Evolutionary conservation across 2,113 vertebrate genomes (phyloP), one percentile per base, ranked within the genome.

Genomic region (Vidua macroura): DNA sequence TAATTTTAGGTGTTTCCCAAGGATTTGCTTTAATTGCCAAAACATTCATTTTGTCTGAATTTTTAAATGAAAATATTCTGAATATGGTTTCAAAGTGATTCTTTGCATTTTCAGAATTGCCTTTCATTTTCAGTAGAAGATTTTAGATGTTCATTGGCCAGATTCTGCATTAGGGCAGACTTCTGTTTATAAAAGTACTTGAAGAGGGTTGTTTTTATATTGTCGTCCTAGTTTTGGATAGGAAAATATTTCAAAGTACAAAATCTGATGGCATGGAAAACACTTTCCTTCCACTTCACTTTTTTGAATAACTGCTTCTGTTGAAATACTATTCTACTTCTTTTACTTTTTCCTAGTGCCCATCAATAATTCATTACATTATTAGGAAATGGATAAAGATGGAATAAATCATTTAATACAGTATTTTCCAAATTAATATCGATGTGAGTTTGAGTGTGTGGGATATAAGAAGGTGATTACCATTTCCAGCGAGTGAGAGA

Each of bases 341-440:
- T 90, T 93, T 76, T 75, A 68, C 60, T 89, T 96, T 93, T 92
- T 93, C 90, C 90, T 92, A 68, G 59, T 70, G 28, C 15, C 59
- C 86, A 93, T 96, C 86, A 96, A 88, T 96, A 96, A 95, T 96
- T 90, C 92, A 94, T 86, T 95, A 86, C 86, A 83, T 88, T 93
- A 83, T 94, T 93, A 95, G 91, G 83, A 94, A 95, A 90, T 83
- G 76, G 86, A 94, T 90, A 89, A 92, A 95, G 85, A 56, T 94
- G 85, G 82, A 91, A 92, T 91, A 95, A 94, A 89, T 91, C 87
- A 89, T 86, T 94, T 94, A 94, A 80, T 79, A 67, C 13, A 52
- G 46, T 58, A 58, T 95, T 97, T 95, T 95, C 90, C 93, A 82
- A 93, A 94, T 64, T 88, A 31, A 15, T 76, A 79, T 82, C 59